These are phyloP conservation scores for Deilephila porcellus DNA, from an alignment of 2,888 invertebrate species.

Conservation along the genomic window DNA sequence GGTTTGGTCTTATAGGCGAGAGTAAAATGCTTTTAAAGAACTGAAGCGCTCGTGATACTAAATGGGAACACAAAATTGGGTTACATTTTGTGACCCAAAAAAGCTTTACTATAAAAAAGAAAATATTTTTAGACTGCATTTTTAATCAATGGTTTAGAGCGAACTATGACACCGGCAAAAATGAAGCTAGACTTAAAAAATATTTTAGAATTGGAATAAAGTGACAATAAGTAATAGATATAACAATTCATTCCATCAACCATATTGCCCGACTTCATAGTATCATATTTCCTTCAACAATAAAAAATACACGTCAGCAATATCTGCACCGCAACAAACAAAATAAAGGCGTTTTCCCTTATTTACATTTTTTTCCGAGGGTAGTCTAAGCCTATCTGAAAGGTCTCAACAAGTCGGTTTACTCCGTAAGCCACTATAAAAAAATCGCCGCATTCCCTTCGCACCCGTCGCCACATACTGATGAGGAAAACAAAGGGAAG, in stretches of 20 bases:
- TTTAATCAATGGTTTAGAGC: background rate
- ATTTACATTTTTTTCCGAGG: background rate
- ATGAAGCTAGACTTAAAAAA: no score
- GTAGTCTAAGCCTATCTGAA: background rate
- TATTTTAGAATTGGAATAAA: no score
- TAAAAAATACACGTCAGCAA: no score
- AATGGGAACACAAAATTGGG: background rate
- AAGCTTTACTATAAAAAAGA: background rate
- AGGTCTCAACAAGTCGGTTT: background rate
- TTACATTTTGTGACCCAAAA: background rate
- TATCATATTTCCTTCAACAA: no score
- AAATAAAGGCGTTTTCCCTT: background rate
- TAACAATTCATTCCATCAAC: background rate
- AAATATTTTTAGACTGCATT: background rate
- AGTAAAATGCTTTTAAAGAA: background rate
- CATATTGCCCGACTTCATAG: background rate
- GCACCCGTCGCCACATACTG: constrained; percentile 19
- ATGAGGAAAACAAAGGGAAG: constrained; percentile 25
- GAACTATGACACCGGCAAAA: no score
- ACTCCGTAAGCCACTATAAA: constrained; percentile 21
- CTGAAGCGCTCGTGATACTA: background rate
- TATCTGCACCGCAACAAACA: no score
- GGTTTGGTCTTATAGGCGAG: background rate
- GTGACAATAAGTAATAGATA: background rate
- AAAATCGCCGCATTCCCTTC: constrained; percentile 18